These are phyloP conservation scores for Bugula neritina DNA, from an alignment of 2,888 invertebrate genomes.

Conservation along the genomic window DNA sequence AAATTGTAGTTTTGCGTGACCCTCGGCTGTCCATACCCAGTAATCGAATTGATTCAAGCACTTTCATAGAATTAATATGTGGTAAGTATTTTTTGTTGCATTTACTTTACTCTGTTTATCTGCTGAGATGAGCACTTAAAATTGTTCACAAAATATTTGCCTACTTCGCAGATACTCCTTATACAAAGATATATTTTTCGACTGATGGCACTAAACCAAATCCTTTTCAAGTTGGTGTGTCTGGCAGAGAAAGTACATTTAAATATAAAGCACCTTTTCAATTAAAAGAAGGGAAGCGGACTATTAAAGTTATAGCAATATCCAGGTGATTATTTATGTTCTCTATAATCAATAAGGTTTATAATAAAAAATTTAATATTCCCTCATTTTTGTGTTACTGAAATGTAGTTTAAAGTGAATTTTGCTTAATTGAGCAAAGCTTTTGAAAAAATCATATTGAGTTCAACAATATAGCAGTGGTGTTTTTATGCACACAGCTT, in stretches of 20 bases:
- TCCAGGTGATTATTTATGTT: constrained; percentile 47
- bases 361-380: no score
- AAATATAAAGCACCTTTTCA: constrained; percentile 52
- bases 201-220: constrained; percentile 53
- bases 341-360: no score
- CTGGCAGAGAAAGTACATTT: constrained; percentile 48
- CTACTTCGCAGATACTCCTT: constrained; percentile 27
- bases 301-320: constrained; percentile 49
- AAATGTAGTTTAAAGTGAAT: no score
- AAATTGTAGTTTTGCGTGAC: constrained; percentile 41
- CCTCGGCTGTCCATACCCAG: constrained; percentile 35
- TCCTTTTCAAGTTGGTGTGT: constrained; percentile 48
- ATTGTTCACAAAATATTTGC: no score
- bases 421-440: no score
- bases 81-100: constrained; percentile 37
- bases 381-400: no score
- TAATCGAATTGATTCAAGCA: constrained; percentile 42
- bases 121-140: no score
- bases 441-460: no score
- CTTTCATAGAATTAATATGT: constrained; percentile 44
- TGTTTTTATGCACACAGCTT: no score
- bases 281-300: constrained; percentile 49
- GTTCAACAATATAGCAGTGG: no score
- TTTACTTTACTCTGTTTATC: no score
- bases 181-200: constrained; percentile 46